These are phyloP conservation scores for Cephus rjabovi DNA, from an alignment of 2,888 invertebrate species.

Conservation along the genomic window DNA sequence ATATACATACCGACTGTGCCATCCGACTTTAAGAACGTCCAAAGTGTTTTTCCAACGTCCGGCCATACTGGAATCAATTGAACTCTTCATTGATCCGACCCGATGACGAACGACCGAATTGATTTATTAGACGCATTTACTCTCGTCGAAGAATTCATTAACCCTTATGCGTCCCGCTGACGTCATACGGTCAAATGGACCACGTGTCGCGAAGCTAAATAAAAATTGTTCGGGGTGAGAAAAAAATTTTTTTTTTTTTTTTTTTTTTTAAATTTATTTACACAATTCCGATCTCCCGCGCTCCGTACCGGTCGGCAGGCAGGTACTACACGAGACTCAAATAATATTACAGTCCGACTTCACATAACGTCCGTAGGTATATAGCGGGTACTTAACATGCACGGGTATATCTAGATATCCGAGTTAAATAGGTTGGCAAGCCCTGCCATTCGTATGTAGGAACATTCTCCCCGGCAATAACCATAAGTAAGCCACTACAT, in stretches of 20 bases:
- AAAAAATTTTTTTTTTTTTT: no score
- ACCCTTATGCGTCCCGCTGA: background rate
- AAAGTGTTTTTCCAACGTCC: conserved; percentile 5
- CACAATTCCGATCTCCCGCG: background rate
- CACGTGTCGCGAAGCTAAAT: background rate
- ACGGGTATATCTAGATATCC: background rate
- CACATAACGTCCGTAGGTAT: background rate
- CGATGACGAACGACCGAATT: conserved; percentile 43
- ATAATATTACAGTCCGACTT: background rate
- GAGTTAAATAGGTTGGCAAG: background rate
- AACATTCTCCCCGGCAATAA: background rate
- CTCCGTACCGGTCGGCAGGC: no score
- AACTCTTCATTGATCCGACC: conserved; percentile 53
- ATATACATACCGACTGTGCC: background rate
- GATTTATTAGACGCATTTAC: conserved; percentile 44
- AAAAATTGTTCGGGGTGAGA: background rate
- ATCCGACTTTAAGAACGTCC: background rate
- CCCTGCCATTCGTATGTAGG: background rate
- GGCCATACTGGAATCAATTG: conserved; percentile 34
- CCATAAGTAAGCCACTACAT: background rate
- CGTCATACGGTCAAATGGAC: background rate
- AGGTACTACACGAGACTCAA: background rate
- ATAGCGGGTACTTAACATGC: background rate
- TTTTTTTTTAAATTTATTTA: no score
- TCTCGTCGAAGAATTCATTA: background rate